Percentiles rank a stretch among this genome's conserved stretches.
phyloP scores from a whole-genome alignment of 2,797 vertebrate genomes.

The Anniella stebbinsi region DNA sequence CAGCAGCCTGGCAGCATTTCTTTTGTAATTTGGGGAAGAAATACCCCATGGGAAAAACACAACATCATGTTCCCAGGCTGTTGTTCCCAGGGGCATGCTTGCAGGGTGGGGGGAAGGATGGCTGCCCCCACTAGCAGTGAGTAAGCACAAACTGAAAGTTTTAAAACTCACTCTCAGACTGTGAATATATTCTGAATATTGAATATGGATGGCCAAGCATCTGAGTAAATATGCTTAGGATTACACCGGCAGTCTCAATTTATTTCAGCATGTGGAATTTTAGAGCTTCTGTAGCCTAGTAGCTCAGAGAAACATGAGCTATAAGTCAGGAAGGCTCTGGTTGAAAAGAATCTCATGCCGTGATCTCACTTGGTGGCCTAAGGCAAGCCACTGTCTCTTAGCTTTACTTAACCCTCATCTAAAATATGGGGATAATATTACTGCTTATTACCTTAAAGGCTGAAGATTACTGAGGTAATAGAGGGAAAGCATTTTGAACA shows the following conservation, averaged over 20 bases:
- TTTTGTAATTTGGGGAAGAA: background rate
- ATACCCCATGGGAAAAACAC: background rate
- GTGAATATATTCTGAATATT: too few relatives aligned
- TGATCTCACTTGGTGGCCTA: background rate
- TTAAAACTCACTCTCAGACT: background rate
- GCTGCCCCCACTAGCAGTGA: background rate
- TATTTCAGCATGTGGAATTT: background rate
- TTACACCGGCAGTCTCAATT: background rate
- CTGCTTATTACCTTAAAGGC: background rate
- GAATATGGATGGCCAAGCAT: background rate
- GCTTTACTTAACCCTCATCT: background rate
- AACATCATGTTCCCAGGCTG: background rate
- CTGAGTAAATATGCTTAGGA: background rate
- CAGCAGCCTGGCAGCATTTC: background rate
- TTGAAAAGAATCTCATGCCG: background rate
- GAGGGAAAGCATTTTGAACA: background rate
- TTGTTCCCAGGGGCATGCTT: background rate
- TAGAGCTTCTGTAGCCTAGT: background rate
- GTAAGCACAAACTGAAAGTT: background rate
- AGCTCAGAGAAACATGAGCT: background rate
- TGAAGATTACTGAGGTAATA: background rate
- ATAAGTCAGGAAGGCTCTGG: background rate
- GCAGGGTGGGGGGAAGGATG: background rate
- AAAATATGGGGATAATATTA: background rate
- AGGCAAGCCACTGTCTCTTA: background rate